Conservation (phyloP, 2,888 invertebrate species). For the Muschampia plurimacula region DNA sequence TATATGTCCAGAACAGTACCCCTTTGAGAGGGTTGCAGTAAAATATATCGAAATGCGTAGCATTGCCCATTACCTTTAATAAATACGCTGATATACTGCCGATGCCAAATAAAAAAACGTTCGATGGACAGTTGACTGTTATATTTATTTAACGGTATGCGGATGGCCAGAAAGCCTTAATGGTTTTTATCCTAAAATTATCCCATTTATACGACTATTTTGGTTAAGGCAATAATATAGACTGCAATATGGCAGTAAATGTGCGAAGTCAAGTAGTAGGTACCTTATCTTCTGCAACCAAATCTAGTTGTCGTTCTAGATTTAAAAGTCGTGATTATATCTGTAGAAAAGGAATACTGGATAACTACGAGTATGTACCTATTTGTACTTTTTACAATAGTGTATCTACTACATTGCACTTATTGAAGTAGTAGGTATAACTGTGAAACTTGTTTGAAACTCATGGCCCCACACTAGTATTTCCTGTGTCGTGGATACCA, state of each 20-base stretch:
- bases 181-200: conserved; percentile 22
- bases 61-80: conserved; percentile 34
- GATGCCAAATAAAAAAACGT: conserved; percentile 25
- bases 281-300: background rate
- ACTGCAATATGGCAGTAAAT: background rate
- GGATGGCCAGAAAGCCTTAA: conserved; percentile 19
- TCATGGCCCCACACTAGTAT: too few relatives aligned
- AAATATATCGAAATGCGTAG: conserved; percentile 36
- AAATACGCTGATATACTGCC: conserved; percentile 24
- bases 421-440: too few relatives aligned
- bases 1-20: conserved; percentile 47
- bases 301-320: background rate
- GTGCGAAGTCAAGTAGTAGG: background rate
- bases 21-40: conserved; percentile 40
- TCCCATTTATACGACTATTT: conserved; percentile 1
- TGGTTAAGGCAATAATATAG: background rate
- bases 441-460: too few relatives aligned
- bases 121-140: conserved; percentile 33
- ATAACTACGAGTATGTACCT: too few relatives aligned
- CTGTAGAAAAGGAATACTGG: too few relatives aligned
- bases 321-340: background rate
- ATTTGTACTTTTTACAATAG: background rate
- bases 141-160: conserved; percentile 30
- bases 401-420: background rate
- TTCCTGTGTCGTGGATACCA: too few relatives aligned